phyloP scores from a whole-genome alignment of 2,888 invertebrate genomes.

The Empis livida region DNA sequence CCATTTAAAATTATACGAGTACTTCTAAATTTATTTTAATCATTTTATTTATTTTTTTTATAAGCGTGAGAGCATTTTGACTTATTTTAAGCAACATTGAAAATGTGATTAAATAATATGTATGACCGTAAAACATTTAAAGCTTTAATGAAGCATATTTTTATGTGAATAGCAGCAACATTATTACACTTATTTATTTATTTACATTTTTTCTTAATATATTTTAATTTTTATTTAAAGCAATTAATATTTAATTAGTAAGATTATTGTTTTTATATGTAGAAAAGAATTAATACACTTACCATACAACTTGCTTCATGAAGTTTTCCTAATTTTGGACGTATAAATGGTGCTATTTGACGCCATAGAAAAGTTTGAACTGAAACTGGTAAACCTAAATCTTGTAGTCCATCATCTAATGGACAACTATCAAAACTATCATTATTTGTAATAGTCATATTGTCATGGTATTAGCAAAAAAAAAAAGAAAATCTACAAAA shows the following conservation, averaged over 20 bases:
- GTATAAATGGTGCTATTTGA: conserved; percentile 92
- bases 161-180: too few relatives aligned
- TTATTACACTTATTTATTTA: too few relatives aligned
- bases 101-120: not conserved
- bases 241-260: conserved; percentile 8
- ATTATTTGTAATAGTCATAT: conserved; percentile 15
- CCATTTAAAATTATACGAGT: too few relatives aligned
- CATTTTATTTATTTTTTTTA: too few relatives aligned
- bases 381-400: conserved; percentile 79
- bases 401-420: conserved; percentile 51
- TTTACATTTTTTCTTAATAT: too few relatives aligned
- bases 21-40: too few relatives aligned
- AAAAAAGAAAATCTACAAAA: not conserved
- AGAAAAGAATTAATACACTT: conserved; percentile 38
- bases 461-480: conserved; percentile 7
- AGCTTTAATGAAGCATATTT: too few relatives aligned
- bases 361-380: conserved; percentile 97
- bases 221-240: too few relatives aligned
- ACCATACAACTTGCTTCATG: conserved; percentile 98
- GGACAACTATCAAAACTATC: conserved; percentile 12
- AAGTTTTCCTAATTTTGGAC: conserved; percentile 87
- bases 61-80: too few relatives aligned
- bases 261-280: conserved; percentile 8
- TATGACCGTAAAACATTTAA: conserved; percentile 13
- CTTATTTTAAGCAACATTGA: too few relatives aligned